Evolutionary conservation across 2,888 invertebrate genomes (phyloP).

Genomic region (Noctua janthe): DNA sequence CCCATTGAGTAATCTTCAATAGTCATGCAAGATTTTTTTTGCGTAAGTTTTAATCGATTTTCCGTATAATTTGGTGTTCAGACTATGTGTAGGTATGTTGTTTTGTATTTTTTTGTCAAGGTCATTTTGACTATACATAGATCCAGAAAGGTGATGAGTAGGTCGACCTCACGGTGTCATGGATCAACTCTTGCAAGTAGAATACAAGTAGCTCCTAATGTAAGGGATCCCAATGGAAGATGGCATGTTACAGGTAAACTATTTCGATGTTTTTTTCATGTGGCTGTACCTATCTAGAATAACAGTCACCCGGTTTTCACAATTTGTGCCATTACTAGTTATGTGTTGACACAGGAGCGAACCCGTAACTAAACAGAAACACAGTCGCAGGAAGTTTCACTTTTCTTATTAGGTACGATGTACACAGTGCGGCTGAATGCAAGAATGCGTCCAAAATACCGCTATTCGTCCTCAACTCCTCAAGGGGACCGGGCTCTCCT

Average conservation of each 20-base stretch:
- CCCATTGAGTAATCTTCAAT: constrained; percentile 40
- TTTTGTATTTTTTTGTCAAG: neutral
- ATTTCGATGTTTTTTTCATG: neutral
- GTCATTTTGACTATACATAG: neutral
- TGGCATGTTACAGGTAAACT: neutral
- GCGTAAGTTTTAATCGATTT: constrained; percentile 2
- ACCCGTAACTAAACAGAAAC: constrained; percentile 16
- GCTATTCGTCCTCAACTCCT: constrained; percentile 75
- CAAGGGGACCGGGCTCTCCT: constrained; percentile 63
- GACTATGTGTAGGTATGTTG: neutral
- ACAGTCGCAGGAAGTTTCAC: constrained; percentile 44
- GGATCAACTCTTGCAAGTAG: neutral
- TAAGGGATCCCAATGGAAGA: no score
- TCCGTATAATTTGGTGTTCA: neutral
- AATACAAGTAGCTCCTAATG: neutral
- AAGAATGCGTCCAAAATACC: constrained; percentile 79
- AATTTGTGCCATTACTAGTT: neutral
- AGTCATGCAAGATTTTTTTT: constrained; percentile 29
- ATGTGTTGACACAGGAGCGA: constrained; percentile 25
- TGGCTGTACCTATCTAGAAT: neutral
- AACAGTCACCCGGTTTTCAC: neutral
- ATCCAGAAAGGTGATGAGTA: neutral
- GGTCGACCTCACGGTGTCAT: neutral
- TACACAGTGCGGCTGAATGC: constrained; percentile 33
- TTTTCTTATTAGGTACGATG: constrained; percentile 51